phyloP scores from a whole-genome alignment of 2,113 vertebrate genomes.

The Forbesichthys agassizii region DNA sequence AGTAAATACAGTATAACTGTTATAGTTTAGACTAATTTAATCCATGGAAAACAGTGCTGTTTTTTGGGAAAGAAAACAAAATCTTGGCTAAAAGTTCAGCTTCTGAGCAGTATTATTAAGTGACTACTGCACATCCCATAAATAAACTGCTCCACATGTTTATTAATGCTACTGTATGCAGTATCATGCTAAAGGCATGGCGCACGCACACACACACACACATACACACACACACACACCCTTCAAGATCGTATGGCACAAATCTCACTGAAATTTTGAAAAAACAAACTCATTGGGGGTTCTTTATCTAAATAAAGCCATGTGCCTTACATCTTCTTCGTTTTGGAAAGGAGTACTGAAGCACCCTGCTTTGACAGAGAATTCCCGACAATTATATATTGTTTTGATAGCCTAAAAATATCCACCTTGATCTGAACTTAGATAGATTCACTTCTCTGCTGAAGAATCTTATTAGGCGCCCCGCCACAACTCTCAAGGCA shows the following conservation, averaged over 20 bases:
- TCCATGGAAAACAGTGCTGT: conserved; percentile 13
- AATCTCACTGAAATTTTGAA: conserved; percentile 33
- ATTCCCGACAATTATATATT: conserved; percentile 69
- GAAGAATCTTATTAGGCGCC: conserved; percentile 43
- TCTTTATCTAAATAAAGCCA: conserved; percentile 42
- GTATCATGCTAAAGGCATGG: conserved; percentile 34
- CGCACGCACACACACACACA: neutral
- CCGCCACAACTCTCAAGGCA: conserved; percentile 18
- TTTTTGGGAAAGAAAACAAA: conserved; percentile 78
- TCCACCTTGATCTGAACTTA: conserved; percentile 40
- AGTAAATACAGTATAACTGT: too few relatives aligned
- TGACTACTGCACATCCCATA: conserved; percentile 76
- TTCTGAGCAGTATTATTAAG: conserved; percentile 79
- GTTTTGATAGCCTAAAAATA: conserved; percentile 70
- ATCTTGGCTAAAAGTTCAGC: conserved; percentile 74
- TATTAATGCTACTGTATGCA: conserved; percentile 46
- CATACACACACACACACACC: neutral
- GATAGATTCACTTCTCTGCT: conserved; percentile 36
- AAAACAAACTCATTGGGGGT: conserved; percentile 33
- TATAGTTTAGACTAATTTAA: too few relatives aligned
- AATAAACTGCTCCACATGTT: conserved; percentile 70
- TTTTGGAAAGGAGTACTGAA: conserved; percentile 24
- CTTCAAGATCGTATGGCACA: neutral
- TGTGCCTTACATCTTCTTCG: conserved; percentile 55
- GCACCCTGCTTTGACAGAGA: conserved; percentile 53